Evolutionary conservation across 2,113 vertebrate species (phyloP).

Genomic region (Coptodon bakossiorum): DNA sequence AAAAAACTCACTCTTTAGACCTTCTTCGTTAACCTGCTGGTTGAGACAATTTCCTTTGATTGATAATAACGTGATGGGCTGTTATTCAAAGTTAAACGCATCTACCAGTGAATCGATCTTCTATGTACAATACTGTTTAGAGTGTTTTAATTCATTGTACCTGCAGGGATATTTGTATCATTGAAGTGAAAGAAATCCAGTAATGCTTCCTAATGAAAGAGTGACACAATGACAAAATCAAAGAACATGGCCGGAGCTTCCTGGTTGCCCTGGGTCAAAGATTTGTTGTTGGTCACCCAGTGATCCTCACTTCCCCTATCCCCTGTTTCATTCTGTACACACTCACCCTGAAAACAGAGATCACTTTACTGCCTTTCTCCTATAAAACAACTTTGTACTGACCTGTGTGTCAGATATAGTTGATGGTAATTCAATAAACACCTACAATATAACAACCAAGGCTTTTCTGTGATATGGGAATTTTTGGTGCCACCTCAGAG

Average conservation of each 20-base stretch:
- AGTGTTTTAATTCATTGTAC: background rate
- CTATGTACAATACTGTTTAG: background rate
- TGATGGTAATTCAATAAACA: background rate
- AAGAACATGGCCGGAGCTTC: background rate
- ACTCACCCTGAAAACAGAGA: background rate
- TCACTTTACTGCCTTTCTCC: background rate
- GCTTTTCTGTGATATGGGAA: background rate
- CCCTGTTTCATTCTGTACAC: background rate
- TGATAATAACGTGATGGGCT: background rate
- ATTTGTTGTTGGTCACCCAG: background rate
- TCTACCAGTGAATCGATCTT: background rate
- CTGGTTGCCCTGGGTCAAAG: background rate
- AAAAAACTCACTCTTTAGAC: constrained; percentile 29
- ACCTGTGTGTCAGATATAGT: background rate
- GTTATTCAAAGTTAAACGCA: accelerated
- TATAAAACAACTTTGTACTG: background rate
- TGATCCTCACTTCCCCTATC: background rate
- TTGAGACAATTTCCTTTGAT: background rate
- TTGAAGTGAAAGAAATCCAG: background rate
- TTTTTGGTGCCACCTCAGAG: background rate
- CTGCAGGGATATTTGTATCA: background rate
- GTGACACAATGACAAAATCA: background rate
- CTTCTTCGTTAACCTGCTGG: constrained; percentile 3
- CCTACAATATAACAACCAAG: background rate
- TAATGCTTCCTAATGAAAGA: background rate